Conservation (phyloP, 2,888 invertebrate genomes). For the Xestoiulus laeticollis region DNA sequence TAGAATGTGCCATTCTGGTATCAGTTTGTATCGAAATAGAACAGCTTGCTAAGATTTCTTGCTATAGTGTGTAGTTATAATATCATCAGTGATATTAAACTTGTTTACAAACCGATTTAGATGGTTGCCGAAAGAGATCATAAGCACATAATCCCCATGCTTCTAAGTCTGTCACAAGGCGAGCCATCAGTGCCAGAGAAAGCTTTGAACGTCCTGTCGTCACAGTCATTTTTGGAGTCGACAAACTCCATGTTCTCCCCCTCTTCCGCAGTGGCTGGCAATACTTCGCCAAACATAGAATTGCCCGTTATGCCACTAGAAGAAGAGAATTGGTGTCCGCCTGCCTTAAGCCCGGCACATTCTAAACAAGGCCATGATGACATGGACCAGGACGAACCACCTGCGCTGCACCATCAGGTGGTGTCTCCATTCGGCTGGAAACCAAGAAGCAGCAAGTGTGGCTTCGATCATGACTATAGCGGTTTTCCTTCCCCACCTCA, state of each 20-base stretch:
- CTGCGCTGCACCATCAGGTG: neutral
- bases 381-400: neutral
- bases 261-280: neutral
- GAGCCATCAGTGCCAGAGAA: neutral
- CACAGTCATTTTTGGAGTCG: neutral
- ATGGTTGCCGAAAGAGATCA: neutral
- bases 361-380: neutral
- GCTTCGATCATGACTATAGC: neutral
- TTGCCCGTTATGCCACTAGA: neutral
- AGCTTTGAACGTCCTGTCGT: neutral
- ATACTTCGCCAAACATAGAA: neutral
- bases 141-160: neutral
- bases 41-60: no score
- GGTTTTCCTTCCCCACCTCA: slow-evolving; percentile 3
- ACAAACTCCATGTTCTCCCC: neutral
- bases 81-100: neutral
- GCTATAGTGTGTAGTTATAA: no score
- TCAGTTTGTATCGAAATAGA: no score
- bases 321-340: neutral
- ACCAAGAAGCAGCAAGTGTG: neutral
- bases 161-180: neutral
- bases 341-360: neutral
- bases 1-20: no score
- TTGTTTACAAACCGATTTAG: neutral
- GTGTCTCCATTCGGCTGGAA: neutral